phyloP scores from a whole-genome alignment of 2,797 vertebrate genomes.

The Sebastes itinus region DNA sequence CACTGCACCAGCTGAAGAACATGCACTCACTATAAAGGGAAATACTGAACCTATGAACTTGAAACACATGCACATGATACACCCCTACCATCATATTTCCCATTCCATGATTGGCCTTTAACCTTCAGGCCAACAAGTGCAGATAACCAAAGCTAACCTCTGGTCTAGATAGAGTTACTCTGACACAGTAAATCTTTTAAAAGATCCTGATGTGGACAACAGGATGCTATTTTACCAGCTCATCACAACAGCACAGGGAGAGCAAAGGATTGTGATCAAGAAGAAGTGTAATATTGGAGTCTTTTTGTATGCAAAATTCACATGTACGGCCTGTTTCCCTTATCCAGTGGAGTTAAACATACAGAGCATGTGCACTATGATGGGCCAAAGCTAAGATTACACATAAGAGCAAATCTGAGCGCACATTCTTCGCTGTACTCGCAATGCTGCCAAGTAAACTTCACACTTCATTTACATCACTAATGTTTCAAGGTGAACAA shows the following conservation, averaged over 20 bases:
- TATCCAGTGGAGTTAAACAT: background rate
- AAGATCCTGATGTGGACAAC: background rate
- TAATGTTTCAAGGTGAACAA: conserved; percentile 25
- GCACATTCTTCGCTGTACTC: conserved; percentile 16
- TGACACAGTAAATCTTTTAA: conserved; percentile 31
- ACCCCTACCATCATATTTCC: conserved; percentile 23
- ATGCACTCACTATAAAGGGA: conserved; percentile 37
- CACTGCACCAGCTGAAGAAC: conserved; percentile 35
- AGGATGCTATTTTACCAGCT: conserved; percentile 14
- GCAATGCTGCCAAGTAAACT: conserved; percentile 35
- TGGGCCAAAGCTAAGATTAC: conserved; percentile 34
- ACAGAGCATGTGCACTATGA: background rate
- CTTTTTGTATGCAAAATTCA: conserved; percentile 18
- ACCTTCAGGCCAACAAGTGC: conserved; percentile 39
- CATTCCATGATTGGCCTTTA: conserved; percentile 43
- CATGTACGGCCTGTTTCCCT: background rate
- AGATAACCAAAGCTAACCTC: conserved; percentile 17
- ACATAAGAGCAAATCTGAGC: background rate
- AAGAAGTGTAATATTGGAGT: background rate
- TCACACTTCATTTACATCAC: conserved; percentile 48
- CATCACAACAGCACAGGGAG: conserved; percentile 6
- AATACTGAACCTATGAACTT: conserved; percentile 59
- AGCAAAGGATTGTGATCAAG: background rate
- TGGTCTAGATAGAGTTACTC: conserved; percentile 22
- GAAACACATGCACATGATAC: conserved; percentile 2